Evolutionary conservation across 2,113 vertebrate genomes (phyloP), one percentile per base, ranked within the genome.

Genomic region (Cheirogaleus medius): DNA sequence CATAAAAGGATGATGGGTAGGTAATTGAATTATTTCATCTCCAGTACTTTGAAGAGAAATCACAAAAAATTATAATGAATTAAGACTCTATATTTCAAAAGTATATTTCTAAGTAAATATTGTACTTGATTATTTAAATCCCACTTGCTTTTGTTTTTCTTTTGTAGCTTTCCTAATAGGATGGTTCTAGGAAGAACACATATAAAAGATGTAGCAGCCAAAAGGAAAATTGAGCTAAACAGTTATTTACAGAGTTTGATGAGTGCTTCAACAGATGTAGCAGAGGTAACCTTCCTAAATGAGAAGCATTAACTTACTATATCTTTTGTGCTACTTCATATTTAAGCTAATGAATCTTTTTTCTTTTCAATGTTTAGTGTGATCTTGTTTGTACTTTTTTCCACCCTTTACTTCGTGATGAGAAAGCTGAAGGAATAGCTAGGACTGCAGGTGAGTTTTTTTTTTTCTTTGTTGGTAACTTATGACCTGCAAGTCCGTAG

Each of bases 301-400:
- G 87, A 87, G 60, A 94, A 77, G 44, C 90, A 78, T 92, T 54
- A 95, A 44, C 39, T 66, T 23, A 58, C 27, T 69, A 17, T 58
- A 4, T 29, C 54, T 78, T 97, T 82, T 47, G 20, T 77, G 60
- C 82, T 87, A 47, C 27, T 3, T 2, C 0, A 52, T 95, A 83
- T 42, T 95, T 97, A 76, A 98, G 83, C 96, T 98, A 98, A 98
- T 78, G 5, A 87, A n/a, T 95, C 86, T 95, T 12, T 3, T 98
- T 98, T 97, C 87, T 97, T 89, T 96, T 97, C 95, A 97, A 96
- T 97, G 44, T 95, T 56, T 95, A 99, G 99, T 99, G 99, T 98
- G 99, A 99, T 98, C 99, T 99, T 97, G 98, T 99, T 98, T 99
- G 99, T 99, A 99, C 99, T 10, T 99, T 99, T 98, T 99, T 99